Base-by-base conservation (phyloP, 2,797 vertebrate genomes). In the Sebastes taczanowskii region DNA sequence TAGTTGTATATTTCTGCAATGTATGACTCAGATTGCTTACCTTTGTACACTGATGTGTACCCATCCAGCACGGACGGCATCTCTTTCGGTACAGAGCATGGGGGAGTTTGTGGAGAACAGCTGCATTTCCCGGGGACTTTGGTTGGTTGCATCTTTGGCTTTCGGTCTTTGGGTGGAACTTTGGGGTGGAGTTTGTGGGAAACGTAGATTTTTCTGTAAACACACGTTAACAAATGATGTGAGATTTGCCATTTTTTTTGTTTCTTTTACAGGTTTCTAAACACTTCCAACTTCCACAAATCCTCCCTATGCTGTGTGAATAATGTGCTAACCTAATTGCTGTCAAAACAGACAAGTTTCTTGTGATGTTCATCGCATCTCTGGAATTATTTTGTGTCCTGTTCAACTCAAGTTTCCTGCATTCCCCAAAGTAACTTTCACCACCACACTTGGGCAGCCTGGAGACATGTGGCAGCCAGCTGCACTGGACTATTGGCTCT, bases 41-140 rank as follows among this genome's bases (percentile, higher is more conserved):
- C 71, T 83, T 52, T 72, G 77, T 94, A 93, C 35, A 72, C 16
- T 0, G 92, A 80, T 3, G 7, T 77, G 68, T 74, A 86, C 72
- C 82, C 66, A 6, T 60, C 56, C 6, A 7, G 13, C 10, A 29
- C 46, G 56, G 53, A 30, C 4, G 11, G n/a, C 8, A 1, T 35
- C n/a, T 32, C 49, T 32, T 38, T 79, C 2, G 5, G 65, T 10
- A 4, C 32, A 18, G 4, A 7, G 75, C 29, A 4, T 5, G 2
- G 0, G 7, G 67, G 62, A 67, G 46, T 35, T 4, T 68, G 34
- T n/a, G 70, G 62, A 11, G 29, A 11, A 20, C 64, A 81, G 67
- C 9, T 67, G 58, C 74, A 42, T 59, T 13, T 38, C 35, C 5
- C 11, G 35, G 11, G n/a, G 3, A 7, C 23, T 49, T 80, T 70